Percentiles rank a stretch among this genome's conserved stretches.
phyloP scores from a whole-genome alignment of 2,888 invertebrate genomes.

The Apomyelois bistriatella region DNA sequence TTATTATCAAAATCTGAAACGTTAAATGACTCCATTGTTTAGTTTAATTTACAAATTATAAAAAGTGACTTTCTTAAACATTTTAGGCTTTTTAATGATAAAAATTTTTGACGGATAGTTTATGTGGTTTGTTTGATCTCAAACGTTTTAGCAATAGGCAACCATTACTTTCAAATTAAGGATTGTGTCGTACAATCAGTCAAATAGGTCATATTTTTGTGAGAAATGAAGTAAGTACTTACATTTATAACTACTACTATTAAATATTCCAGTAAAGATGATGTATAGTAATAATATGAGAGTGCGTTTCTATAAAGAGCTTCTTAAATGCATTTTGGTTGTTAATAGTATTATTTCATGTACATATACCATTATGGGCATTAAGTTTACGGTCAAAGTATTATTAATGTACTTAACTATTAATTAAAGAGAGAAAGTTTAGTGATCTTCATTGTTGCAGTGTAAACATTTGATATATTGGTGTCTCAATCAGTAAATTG shows the following conservation, averaged over 20 bases:
- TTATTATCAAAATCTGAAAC: conserved; percentile 65
- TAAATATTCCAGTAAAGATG: too few relatives aligned
- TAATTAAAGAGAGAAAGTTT: conserved; percentile 22
- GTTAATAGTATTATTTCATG: conserved; percentile 6
- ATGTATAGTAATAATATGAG: background rate
- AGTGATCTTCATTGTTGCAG: conserved; percentile 18
- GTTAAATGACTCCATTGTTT: conserved; percentile 69
- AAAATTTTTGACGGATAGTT: background rate
- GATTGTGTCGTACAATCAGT: too few relatives aligned
- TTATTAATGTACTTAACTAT: conserved; percentile 13
- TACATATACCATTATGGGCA: background rate
- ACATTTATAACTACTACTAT: too few relatives aligned
- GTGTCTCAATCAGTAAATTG: conserved; percentile 16
- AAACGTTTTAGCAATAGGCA: background rate
- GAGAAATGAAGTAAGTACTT: background rate
- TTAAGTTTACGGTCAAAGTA: conserved; percentile 8
- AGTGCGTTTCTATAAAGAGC: background rate
- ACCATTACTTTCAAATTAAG: background rate
- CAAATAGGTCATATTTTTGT: too few relatives aligned
- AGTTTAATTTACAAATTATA: conserved; percentile 18
- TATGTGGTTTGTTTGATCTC: background rate
- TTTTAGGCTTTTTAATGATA: too few relatives aligned
- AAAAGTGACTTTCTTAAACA: too few relatives aligned
- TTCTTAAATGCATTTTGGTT: conserved; percentile 1
- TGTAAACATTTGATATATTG: conserved; percentile 22